Base-by-base conservation (phyloP, 2,888 invertebrate species). In the Alitta virens region DNA sequence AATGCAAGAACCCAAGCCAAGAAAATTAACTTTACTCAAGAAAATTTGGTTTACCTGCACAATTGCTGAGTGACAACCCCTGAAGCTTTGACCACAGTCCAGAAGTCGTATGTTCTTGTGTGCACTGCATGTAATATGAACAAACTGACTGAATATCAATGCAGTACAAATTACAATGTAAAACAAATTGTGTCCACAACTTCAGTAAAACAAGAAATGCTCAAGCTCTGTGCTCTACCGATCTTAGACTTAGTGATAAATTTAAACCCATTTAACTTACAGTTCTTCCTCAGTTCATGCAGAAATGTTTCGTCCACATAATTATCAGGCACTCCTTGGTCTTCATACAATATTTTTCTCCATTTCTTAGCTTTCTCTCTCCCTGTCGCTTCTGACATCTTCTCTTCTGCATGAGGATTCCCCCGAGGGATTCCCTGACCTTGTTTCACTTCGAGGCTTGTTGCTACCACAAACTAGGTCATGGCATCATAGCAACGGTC, bases 341-440 rank as follows among this genome's bases (percentile, higher is more conserved):
- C 90, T 79, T 91, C 91, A 76, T 95, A 97, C 21, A 97, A 83
- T 75, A 93, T 91, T 83, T 95, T 96, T 70, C 87, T 87, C 95
- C 96, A 95, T 33, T 62, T 62, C 40, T 26, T 49, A 24, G 27
- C 21, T 26, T 46, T 46, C 25, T 5, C 23, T 24, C 23, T 24
- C 33, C 23, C 43, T 43, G 40, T 56, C 2, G 42, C 25, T 42
- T 12, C n/a, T 12, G 27, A 16, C 27, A 16, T 16, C 52, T 23
- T 52, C 5, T 12, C 9, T 9, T 9, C 7, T 21, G 12, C 7
- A 24, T 16, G 52, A 53, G 60, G 53, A n/a, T 7, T 25, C 25
- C 60, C 54, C 21, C 33, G n/a, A 54, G 54, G 54, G 60, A 46
- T 53, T 25, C 25, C 26, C 42, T 27, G 33, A 33, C 33, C 33